Conservation (phyloP, 2,888 invertebrate genomes). For the Hypercompe scribonia region DNA sequence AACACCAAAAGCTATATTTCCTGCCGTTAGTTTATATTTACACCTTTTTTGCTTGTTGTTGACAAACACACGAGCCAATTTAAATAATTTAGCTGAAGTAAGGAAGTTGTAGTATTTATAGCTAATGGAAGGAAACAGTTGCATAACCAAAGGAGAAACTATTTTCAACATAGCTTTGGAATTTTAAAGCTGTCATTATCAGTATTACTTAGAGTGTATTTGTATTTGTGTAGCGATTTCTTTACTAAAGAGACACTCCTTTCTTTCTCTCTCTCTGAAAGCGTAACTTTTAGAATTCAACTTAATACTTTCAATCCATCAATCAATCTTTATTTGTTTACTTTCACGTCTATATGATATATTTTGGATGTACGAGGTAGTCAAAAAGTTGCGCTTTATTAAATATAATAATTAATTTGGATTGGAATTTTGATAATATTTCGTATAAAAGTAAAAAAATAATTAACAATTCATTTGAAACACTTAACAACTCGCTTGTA, state of each 20-base stretch:
- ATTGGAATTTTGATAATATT: not conserved
- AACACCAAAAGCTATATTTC: slow-evolving; percentile 2
- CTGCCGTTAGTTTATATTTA: not conserved
- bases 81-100: slow-evolving; percentile 10
- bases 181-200: not conserved
- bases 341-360: too few species aligned
- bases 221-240: not conserved
- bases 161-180: not conserved
- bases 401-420: not conserved
- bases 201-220: not conserved
- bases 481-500: not conserved
- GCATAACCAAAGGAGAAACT: slow-evolving; percentile 14
- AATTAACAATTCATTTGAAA: not conserved
- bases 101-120: slow-evolving; percentile 18
- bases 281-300: too few species aligned
- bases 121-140: slow-evolving; percentile 16
- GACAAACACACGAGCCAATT: slow-evolving; percentile 15
- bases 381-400: not conserved
- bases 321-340: too few species aligned
- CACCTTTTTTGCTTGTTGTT: slow-evolving; percentile 10
- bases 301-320: too few species aligned
- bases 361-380: too few species aligned
- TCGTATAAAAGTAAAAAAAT: not conserved
- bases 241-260: not conserved
- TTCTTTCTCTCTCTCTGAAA: not conserved